A percentile compares a stretch with the other conserved stretches of the same genome.
Conservation (phyloP, 2,113 vertebrate genomes). For the Caloenas nicobarica region DNA sequence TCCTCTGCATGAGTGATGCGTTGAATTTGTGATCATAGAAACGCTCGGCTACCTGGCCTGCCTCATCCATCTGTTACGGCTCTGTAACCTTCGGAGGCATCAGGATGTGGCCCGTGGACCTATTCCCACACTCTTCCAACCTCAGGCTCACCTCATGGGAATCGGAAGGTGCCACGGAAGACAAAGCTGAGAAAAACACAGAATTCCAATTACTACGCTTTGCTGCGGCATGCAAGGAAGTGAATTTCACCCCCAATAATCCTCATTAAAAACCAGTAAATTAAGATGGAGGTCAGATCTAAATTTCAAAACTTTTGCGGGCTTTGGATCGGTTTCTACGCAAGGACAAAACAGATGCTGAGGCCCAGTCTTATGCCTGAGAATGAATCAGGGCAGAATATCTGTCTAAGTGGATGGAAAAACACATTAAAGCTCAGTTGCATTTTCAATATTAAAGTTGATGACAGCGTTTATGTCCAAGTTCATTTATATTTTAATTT, state of each 20-base stretch:
- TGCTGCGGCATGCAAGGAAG: not conserved
- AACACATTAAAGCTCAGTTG: constrained; percentile 19
- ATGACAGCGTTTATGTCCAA: not conserved
- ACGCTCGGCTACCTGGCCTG: not conserved
- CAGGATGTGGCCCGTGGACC: not conserved
- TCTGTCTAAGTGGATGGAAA: not conserved
- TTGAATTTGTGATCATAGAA: not conserved
- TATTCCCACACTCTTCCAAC: not conserved
- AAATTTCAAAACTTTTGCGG: not conserved
- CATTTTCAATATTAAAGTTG: not conserved
- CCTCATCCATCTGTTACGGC: not conserved
- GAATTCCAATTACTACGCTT: not conserved
- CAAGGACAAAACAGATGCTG: not conserved
- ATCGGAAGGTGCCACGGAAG: not conserved
- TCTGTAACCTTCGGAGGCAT: not conserved
- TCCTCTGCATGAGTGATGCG: accelerated
- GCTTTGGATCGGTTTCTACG: not conserved
- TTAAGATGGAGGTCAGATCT: not conserved
- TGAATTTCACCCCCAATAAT: not conserved
- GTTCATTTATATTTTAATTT: constrained; percentile 48
- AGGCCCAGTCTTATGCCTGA: not conserved
- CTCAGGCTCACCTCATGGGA: not conserved
- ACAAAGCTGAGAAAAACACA: not conserved
- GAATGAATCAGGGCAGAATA: not conserved
- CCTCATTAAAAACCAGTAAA: not conserved